Evolutionary conservation across 2,888 invertebrate species (phyloP).

Genomic region (Agrochola circellaris): DNA sequence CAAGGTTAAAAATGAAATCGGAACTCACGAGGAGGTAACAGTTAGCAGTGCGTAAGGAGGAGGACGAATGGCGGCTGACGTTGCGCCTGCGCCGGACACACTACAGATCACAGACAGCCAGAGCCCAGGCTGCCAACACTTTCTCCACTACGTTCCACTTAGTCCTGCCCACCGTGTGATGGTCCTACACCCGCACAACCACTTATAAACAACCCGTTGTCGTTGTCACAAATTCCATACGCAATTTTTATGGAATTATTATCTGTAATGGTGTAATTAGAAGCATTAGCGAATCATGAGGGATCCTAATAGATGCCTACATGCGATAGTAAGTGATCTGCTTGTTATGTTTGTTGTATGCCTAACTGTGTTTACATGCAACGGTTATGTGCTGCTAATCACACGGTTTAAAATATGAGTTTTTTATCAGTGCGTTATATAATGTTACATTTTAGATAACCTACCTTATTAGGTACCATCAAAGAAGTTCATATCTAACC

Average conservation of each 20-base stretch:
- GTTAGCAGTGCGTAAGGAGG: constrained; percentile 47
- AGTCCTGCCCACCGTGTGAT: constrained; percentile 81
- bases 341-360: constrained; percentile 27
- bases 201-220: constrained; percentile 79
- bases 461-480: no score
- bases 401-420: neutral
- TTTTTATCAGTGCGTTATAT: constrained; percentile 6
- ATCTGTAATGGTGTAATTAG: constrained; percentile 84
- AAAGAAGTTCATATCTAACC: no score
- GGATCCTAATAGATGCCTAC: constrained; percentile 79
- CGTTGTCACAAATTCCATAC: constrained; percentile 83
- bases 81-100: constrained; percentile 60
- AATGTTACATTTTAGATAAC: neutral
- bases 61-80: constrained; percentile 63
- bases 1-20: constrained; percentile 57
- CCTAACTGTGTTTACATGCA: constrained; percentile 20
- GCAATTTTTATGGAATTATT: constrained; percentile 81
- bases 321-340: constrained; percentile 65
- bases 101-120: constrained; percentile 63
- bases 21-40: constrained; percentile 60
- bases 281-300: constrained; percentile 82
- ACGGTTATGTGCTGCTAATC: constrained; percentile 16
- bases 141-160: constrained; percentile 86
- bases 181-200: constrained; percentile 76
- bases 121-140: constrained; percentile 83